Base-by-base conservation (phyloP, 2,113 vertebrate species). In the Astur gentilis region DNA sequence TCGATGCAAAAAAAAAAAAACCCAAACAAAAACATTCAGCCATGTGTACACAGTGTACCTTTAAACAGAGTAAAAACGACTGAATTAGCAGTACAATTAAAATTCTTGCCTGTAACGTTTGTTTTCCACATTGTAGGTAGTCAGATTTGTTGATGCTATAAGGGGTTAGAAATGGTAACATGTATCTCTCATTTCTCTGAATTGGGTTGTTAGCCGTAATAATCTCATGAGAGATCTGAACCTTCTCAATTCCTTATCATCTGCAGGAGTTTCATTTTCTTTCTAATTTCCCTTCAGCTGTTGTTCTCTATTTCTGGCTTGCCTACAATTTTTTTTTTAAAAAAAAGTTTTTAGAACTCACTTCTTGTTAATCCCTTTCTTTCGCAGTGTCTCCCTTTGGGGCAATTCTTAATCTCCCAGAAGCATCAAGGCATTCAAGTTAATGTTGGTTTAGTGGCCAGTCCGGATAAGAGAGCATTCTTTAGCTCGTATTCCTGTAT, bases 361-460 rank as follows among this genome's bases (percentile, higher is more conserved):
- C 32, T 52, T 64, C 36, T 92, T 75, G 55, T 70, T 94, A 91
- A 94, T 89, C 66, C n/a, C 17, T 97, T 88, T 87, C 38, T 95
- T 91, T 66, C 45, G 22, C 71, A 55, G 10, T 50, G 22, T 86
- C 90, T 94, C 64, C 87, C 71, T 93, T 94, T 50, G 77, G 58
- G 91, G 78, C 55, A 88, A 42, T 87, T 90, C 62, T 31, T 91
- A 78, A 93, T 94, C 93, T 97, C 83, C 50, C 38, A 80, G 55
- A 95, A 90, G 58, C 85, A 94, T 93, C 93, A 85, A 95, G 93
- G n/a, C 67, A 44, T 91, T 95, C 83, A 62, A 70, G 54, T 92
- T 89, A 82, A 57, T 94, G 84, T 87, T 89, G 78, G 18, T 88
- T 93, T 80, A 88, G 87, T 86, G 91, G 91, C 45, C 75, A 60